phyloP scores from a whole-genome alignment of 2,797 vertebrate genomes.

The Melanogrammus aeglefinus region DNA sequence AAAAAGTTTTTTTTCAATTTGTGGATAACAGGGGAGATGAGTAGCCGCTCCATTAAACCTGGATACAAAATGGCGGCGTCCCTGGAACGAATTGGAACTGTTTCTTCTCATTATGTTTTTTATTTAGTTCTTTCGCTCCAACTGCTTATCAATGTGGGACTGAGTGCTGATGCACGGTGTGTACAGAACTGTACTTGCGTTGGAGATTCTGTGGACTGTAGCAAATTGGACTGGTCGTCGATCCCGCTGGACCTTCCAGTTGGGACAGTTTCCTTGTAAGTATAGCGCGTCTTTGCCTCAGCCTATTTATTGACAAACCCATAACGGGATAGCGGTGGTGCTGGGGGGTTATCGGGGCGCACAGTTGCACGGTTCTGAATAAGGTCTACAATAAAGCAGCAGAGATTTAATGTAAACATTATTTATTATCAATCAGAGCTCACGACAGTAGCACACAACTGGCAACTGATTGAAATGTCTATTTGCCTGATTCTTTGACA shows the following conservation, averaged over 20 bases:
- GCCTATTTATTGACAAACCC: conserved; percentile 57
- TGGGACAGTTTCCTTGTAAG: conserved; percentile 83
- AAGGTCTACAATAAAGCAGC: not conserved
- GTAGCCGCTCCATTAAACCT: conserved; percentile 69
- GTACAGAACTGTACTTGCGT: conserved; percentile 80
- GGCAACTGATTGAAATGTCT: too few relatives aligned
- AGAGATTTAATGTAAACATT: not conserved
- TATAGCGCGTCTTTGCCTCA: conserved; percentile 37
- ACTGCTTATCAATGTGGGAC: conserved; percentile 33
- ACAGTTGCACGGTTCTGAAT: not conserved
- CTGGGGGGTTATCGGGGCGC: not conserved
- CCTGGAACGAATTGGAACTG: conserved; percentile 67
- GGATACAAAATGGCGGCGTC: conserved; percentile 85
- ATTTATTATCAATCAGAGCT: not conserved
- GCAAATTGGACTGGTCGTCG: conserved; percentile 72
- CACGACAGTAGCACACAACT: too few relatives aligned
- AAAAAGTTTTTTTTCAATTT: conserved; percentile 16
- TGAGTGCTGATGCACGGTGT: conserved; percentile 53
- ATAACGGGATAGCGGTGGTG: conserved; percentile 39
- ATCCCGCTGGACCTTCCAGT: conserved; percentile 80
- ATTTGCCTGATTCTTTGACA: too few relatives aligned
- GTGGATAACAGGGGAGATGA: conserved; percentile 56
- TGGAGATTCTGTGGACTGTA: conserved; percentile 80
- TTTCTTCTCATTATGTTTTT: conserved; percentile 61
- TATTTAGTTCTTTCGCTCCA: conserved; percentile 66